These are phyloP conservation scores for Carcina quercana DNA, from an alignment of 2,888 invertebrate species.

Conservation along the genomic window DNA sequence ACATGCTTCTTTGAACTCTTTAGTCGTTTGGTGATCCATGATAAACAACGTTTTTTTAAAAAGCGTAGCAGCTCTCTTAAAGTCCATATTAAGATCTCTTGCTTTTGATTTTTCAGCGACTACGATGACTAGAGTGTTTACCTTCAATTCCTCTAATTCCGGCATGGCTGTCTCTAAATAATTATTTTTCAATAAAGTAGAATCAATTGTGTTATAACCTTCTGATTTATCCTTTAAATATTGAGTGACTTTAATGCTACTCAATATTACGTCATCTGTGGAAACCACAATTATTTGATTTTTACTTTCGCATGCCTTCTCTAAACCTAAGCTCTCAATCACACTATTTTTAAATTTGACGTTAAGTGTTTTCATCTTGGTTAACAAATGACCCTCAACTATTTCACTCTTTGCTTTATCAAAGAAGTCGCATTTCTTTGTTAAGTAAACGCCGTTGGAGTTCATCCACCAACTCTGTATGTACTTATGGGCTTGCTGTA, in stretches of 20 bases:
- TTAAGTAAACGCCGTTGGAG: not conserved
- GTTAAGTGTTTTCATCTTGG: not conserved
- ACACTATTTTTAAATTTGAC: not conserved
- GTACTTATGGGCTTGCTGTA: not conserved
- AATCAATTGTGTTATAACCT: no score
- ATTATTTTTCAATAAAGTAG: no score
- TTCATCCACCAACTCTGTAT: not conserved
- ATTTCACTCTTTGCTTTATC: not conserved
- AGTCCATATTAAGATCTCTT: no score
- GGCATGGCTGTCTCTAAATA: no score
- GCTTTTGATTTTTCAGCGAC: no score
- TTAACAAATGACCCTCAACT: not conserved
- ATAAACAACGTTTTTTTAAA: no score
- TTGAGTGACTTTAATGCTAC: not conserved
- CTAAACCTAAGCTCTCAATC: not conserved
- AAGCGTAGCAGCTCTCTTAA: no score
- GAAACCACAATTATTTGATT: not conserved
- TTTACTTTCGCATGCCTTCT: not conserved
- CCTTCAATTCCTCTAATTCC: no score
- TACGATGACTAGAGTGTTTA: no score
- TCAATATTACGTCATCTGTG: not conserved
- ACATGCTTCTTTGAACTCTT: no score
- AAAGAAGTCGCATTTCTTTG: not conserved
- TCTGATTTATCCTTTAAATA: no score
- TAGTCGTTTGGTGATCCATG: no score